These are phyloP conservation scores for Mythimna ferrago DNA, from an alignment of 2,888 invertebrate species.

Conservation along the genomic window DNA sequence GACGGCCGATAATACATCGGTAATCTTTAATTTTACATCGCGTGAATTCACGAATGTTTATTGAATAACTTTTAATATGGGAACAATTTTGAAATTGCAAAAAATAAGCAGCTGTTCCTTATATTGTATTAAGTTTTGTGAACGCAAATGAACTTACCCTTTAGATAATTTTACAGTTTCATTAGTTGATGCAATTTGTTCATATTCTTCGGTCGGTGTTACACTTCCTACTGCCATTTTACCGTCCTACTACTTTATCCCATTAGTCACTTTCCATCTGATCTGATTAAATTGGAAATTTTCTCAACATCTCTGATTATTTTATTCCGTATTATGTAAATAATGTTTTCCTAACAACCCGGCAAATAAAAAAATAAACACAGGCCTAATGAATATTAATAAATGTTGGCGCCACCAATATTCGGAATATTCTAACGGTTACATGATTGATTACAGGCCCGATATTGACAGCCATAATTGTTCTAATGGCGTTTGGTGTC, in stretches of 20 bases:
- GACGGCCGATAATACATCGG: not conserved
- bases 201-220: not conserved
- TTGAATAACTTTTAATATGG: not conserved
- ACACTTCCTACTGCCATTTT: not conserved
- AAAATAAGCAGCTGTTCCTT: too few relatives aligned
- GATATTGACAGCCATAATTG: constrained; percentile 21
- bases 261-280: not conserved
- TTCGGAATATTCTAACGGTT: constrained; percentile 23
- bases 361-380: not conserved
- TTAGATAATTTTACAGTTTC: not conserved
- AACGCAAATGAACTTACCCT: not conserved
- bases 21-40: not conserved
- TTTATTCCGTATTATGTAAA: not conserved
- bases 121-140: not conserved
- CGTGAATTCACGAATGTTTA: not conserved
- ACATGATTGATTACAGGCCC: constrained; percentile 48
- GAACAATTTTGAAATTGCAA: not conserved
- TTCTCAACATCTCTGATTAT: too few relatives aligned
- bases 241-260: too few relatives aligned
- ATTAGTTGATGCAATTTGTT: too few relatives aligned
- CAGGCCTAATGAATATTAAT: constrained; percentile 15
- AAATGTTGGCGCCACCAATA: constrained; percentile 6
- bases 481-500: constrained; percentile 36
- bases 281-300: not conserved
- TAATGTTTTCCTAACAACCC: not conserved